Conservation (phyloP, 2,113 vertebrate genomes). For the Sebastes schlegelii region DNA sequence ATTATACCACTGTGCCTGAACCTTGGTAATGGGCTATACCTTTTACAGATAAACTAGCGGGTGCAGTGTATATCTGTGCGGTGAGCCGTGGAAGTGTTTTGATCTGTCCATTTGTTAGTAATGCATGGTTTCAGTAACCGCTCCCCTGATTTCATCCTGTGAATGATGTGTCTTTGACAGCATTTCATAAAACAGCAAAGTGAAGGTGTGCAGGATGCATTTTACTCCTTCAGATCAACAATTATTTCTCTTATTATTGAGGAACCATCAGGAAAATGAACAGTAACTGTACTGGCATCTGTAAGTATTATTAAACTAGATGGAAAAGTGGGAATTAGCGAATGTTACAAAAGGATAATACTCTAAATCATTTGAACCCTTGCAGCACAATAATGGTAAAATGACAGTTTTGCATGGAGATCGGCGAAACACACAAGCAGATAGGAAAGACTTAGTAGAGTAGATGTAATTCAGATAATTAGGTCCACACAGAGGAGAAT, state of each 20-base stretch:
- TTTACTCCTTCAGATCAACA: neutral
- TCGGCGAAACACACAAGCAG: slow-evolving; percentile 5
- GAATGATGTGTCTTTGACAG: slow-evolving; percentile 4
- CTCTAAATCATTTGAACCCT: slow-evolving; percentile 17
- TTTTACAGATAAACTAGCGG: slow-evolving; percentile 7
- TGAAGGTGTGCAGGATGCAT: neutral
- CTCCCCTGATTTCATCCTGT: neutral
- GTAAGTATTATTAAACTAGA: neutral
- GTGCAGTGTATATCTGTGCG: neutral
- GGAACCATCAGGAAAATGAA: neutral
- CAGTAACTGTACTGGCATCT: neutral
- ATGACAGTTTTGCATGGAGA: neutral
- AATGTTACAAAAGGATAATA: slow-evolving; percentile 31
- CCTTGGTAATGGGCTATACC: neutral
- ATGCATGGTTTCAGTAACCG: slow-evolving; percentile 4
- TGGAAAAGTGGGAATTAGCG: slow-evolving; percentile 4
- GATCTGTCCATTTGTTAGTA: slow-evolving; percentile 18
- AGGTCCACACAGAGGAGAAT: neutral
- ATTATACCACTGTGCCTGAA: slow-evolving; percentile 29
- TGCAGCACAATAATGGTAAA: neutral
- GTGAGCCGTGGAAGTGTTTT: slow-evolving; percentile 3
- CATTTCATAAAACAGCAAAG: neutral
- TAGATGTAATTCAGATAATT: slow-evolving; percentile 32
- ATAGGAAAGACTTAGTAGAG: neutral
- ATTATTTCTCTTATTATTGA: neutral